phyloP scores from a whole-genome alignment of 2,797 vertebrate species.

The Helostoma temminkii region DNA sequence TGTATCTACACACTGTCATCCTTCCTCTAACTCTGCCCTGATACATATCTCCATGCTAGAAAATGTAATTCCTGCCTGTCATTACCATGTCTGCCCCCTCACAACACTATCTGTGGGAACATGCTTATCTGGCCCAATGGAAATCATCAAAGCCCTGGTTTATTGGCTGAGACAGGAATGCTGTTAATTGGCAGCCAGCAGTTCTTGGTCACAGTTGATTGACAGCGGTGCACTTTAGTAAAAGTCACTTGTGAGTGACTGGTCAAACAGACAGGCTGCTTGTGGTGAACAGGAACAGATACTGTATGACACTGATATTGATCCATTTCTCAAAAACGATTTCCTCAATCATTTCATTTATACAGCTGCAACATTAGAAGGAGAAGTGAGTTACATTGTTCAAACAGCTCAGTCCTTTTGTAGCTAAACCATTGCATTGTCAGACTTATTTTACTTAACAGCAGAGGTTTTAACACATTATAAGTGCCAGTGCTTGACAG shows the following conservation, averaged over 20 bases:
- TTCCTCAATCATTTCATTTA: neutral
- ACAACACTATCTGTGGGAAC: conserved; percentile 24
- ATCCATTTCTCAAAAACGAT: neutral
- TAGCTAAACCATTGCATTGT: conserved; percentile 1
- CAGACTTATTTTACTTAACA: conserved; percentile 11
- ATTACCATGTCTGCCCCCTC: conserved; percentile 19
- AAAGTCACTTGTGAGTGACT: conserved; percentile 3
- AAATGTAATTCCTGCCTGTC: conserved; percentile 24
- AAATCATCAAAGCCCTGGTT: conserved; percentile 44
- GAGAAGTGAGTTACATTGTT: neutral
- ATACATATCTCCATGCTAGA: conserved; percentile 7
- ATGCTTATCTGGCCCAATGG: conserved; percentile 27
- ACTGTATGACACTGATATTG: too few species aligned
- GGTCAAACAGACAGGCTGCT: neutral
- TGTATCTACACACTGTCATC: neutral
- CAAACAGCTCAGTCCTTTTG: neutral
- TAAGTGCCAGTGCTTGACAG: neutral
- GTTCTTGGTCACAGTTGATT: conserved; percentile 35
- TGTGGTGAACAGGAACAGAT: neutral
- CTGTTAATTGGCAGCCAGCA: conserved; percentile 58
- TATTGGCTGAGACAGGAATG: conserved; percentile 57
- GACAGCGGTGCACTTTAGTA: conserved; percentile 18
- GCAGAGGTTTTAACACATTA: neutral
- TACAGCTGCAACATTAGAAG: neutral
- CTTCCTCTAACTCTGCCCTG: neutral